Percentiles rank a stretch among this genome's conserved stretches.
These are phyloP conservation scores for Thalassophryne amazonica DNA, from an alignment of 2,797 vertebrate species.

Conservation along the genomic window DNA sequence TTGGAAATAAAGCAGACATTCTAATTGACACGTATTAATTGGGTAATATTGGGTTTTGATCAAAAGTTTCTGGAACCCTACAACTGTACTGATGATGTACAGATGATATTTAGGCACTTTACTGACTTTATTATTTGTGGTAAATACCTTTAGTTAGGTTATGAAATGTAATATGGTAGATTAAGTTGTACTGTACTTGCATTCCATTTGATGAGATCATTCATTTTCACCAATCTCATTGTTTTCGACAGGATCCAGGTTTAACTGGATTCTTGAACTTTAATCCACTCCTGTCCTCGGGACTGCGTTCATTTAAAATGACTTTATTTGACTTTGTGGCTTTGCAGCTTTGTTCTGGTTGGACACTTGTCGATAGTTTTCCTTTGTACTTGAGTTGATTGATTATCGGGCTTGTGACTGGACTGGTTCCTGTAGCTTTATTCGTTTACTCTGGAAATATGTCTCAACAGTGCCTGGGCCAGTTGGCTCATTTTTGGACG, in stretches of 20 bases:
- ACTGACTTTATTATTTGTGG: too few species aligned
- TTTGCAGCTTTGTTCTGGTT: constrained; percentile 8
- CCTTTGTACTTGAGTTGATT: constrained; percentile 36
- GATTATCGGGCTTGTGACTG: constrained; percentile 33
- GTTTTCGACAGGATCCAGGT: constrained; percentile 10
- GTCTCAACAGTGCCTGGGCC: constrained; percentile 35
- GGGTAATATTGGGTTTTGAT: too few species aligned
- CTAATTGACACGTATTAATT: too few species aligned
- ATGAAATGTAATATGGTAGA: neutral
- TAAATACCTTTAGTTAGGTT: neutral
- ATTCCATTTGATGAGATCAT: constrained; percentile 11
- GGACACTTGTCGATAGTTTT: constrained; percentile 15
- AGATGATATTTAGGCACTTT: too few species aligned
- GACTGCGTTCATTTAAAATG: neutral
- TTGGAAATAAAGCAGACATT: too few species aligned
- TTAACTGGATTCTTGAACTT: too few species aligned
- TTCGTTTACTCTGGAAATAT: constrained; percentile 58
- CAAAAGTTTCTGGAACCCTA: too few species aligned
- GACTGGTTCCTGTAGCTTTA: constrained; percentile 34
- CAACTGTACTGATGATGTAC: too few species aligned
- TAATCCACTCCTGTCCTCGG: too few species aligned
- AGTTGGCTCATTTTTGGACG: constrained; percentile 24
- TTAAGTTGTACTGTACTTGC: constrained; percentile 5
- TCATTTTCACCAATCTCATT: constrained; percentile 15
- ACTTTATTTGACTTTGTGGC: constrained; percentile 4